Base-by-base conservation (phyloP, 2,113 vertebrate species). In the Machaerirhynchus nigripectus region DNA sequence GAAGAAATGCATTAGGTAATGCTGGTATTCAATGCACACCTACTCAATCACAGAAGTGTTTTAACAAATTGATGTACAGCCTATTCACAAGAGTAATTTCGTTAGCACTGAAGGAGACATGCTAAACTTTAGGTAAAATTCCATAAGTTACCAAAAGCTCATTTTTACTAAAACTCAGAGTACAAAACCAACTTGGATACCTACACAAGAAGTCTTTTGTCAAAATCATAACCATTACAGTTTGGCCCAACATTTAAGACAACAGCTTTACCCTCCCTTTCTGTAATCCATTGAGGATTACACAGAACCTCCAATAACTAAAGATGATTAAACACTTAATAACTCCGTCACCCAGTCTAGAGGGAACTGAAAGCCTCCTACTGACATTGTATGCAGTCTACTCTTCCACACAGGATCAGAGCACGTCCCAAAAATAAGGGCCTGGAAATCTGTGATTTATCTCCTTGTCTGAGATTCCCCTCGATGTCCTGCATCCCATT, bases 241-340 rank as follows among this genome's bases (percentile, higher is more conserved):
- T 35, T 56, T 37, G 44, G 39, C 33, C 37, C 73, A 56, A 23
- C 52, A 59, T 76, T 79, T 27, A 90, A 21, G 31, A 4, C 17
- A 81, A 61, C 30, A 93, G 17, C 20, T 84, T 77, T 21, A 80
- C 35, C n/a, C 30, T 86, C 23, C 52, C 71, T 19, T 84, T 78
- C 83, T 64, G 20, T 42, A 95, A 92, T 42, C 83, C 65, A 26
- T 1, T 89, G 15, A 69, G 74, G 90, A 90, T 70, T 79, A 88
- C 44, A 63, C 0, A 89, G 79, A 78, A 90, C 40, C 44, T 77
- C 86, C 92, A 94, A 84, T 92, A 86, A 81, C 76, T 67, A 76
- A 88, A 96, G 84, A 50, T 78, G 73, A 90, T 84, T 90, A 94
- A 91, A 89, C 37, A 76, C 49, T 88, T 86, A 87, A 67, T 26